Evolutionary conservation across 2,113 vertebrate species (phyloP).

Genomic region (Steatornis caripensis): DNA sequence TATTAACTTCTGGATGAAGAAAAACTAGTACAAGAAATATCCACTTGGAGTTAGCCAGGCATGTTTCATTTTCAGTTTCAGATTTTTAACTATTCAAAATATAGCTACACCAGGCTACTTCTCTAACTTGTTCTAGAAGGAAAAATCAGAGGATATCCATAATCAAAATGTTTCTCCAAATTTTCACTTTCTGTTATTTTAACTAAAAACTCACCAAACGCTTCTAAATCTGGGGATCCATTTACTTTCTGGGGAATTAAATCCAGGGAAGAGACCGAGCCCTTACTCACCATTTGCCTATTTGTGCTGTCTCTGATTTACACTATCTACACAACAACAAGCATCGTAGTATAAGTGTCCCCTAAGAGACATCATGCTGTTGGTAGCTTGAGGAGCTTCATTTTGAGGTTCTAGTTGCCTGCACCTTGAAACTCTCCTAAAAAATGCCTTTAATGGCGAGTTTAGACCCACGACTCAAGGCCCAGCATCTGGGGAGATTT

Average conservation of each 20-base stretch:
- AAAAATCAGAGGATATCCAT: not conserved
- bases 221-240: not conserved
- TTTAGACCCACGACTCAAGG: not conserved
- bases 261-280: too few species aligned
- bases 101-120: not conserved
- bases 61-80: not conserved
- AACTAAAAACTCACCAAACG: not conserved
- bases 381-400: not conserved
- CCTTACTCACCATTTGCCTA: not conserved
- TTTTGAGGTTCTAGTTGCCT: not conserved
- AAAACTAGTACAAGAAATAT: not conserved
- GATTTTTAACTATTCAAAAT: not conserved
- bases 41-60: not conserved
- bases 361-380: not conserved
- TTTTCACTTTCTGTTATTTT: not conserved
- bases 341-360: rapidly evolving
- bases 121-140: not conserved
- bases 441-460: not conserved
- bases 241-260: not conserved
- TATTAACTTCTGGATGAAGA: not conserved
- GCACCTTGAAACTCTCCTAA: not conserved
- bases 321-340: not conserved
- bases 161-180: not conserved
- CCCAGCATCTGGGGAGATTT: not conserved
- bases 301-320: not conserved